Percentiles rank a stretch among this genome's conserved stretches.
These are phyloP conservation scores for Varecia variegata DNA, from an alignment of 2,797 vertebrate genomes.

Conservation along the genomic window DNA sequence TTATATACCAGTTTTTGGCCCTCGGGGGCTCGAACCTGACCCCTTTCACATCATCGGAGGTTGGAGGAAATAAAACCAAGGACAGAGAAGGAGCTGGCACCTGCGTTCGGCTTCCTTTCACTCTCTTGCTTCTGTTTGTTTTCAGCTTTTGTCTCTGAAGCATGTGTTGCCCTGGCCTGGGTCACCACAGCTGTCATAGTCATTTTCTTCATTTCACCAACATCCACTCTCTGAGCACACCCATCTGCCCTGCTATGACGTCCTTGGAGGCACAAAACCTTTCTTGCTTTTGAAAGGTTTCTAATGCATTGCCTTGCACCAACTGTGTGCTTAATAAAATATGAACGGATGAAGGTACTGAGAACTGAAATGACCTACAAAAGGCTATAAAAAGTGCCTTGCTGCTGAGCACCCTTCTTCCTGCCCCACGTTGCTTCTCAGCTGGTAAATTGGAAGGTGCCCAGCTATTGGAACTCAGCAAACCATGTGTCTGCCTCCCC, in stretches of 20 bases:
- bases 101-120: background rate
- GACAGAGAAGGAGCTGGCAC: background rate
- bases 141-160: background rate
- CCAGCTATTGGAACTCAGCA: background rate
- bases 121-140: background rate
- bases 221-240: background rate
- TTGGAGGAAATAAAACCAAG: background rate
- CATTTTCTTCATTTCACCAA: background rate
- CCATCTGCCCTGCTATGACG: background rate
- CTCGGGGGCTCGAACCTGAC: background rate
- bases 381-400: background rate
- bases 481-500: background rate
- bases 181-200: background rate
- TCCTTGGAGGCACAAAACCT: background rate
- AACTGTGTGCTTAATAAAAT: background rate
- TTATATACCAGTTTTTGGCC: background rate
- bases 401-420: background rate
- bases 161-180: background rate
- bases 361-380: background rate
- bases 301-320: background rate
- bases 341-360: background rate
- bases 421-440: background rate
- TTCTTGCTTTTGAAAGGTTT: background rate
- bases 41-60: background rate
- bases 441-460: background rate